Percentiles rank a stretch among this genome's conserved stretches.
phyloP scores from a whole-genome alignment of 2,797 vertebrate genomes.

The Lagodon rhomboides region DNA sequence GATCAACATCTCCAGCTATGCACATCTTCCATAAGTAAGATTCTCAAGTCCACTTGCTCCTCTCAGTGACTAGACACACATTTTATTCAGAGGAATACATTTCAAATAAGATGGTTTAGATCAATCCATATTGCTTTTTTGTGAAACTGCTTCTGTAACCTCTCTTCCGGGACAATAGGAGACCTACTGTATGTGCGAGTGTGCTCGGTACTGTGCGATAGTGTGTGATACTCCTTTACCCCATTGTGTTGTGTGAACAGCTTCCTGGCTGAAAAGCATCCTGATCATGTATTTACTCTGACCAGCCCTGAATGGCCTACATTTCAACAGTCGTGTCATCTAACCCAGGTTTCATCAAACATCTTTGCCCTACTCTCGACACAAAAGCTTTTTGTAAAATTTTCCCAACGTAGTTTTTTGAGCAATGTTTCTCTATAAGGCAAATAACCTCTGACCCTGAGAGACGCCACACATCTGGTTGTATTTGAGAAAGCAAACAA shows the following conservation, averaged over 20 bases:
- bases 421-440: conserved; percentile 45
- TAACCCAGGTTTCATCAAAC: conserved; percentile 12
- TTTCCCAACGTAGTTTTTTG: conserved; percentile 17
- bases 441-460: conserved; percentile 59
- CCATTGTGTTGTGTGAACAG: conserved; percentile 33
- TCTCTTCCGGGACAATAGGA: conserved; percentile 18
- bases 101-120: neutral
- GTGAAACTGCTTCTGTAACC: neutral
- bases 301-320: conserved; percentile 10
- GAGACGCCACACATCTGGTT: conserved; percentile 79
- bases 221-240: conserved; percentile 33
- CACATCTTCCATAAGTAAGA: neutral
- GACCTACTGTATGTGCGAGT: conserved; percentile 1
- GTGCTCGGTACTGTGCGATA: neutral
- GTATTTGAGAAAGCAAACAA: conserved; percentile 73
- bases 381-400: conserved; percentile 6
- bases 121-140: neutral
- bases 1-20: neutral
- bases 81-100: neutral
- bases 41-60: neutral
- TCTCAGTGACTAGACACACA: no score
- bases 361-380: neutral
- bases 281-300: conserved; percentile 14
- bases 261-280: conserved; percentile 36
- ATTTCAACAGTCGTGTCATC: conserved; percentile 22